Conservation (phyloP, 2,888 invertebrate species). For the Choreutis nemorana region DNA sequence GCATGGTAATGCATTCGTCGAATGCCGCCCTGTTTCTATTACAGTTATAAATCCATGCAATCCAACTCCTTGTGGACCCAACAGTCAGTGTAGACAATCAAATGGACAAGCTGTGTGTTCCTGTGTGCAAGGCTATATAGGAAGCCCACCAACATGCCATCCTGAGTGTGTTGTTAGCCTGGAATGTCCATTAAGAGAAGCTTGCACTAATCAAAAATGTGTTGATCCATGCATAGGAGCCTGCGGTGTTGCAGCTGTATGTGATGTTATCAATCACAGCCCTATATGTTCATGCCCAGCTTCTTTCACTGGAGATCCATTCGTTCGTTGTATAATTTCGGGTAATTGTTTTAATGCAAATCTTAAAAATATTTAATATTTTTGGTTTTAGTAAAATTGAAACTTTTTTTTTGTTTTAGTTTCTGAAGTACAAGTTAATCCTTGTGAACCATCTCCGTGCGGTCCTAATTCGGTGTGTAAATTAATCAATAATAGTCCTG, state of each 20-base stretch:
- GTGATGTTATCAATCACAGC: slow-evolving; percentile 78
- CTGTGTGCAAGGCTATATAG: slow-evolving; percentile 75
- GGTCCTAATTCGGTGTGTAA: slow-evolving; percentile 79
- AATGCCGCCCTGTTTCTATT: slow-evolving; percentile 57
- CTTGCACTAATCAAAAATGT: slow-evolving; percentile 79
- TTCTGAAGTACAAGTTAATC: slow-evolving; percentile 44
- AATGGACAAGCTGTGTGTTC: slow-evolving; percentile 77
- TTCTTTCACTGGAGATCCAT: slow-evolving; percentile 81
- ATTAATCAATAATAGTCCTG: slow-evolving; percentile 70
- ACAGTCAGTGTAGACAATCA: slow-evolving; percentile 76
- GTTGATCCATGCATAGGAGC: slow-evolving; percentile 79
- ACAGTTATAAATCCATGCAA: slow-evolving; percentile 69
- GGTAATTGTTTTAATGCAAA: slow-evolving; percentile 24
- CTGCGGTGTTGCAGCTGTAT: slow-evolving; percentile 77
- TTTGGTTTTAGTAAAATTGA: background rate
- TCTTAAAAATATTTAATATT: slow-evolving; percentile 7
- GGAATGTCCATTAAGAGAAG: slow-evolving; percentile 75
- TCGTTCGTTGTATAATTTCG: slow-evolving; percentile 69
- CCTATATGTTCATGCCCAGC: slow-evolving; percentile 78
- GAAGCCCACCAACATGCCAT: slow-evolving; percentile 78
- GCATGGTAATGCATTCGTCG: slow-evolving; percentile 73
- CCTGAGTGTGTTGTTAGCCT: slow-evolving; percentile 80
- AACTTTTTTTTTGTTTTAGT: slow-evolving; percentile 18
- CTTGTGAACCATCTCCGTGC: slow-evolving; percentile 79
- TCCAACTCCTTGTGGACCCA: slow-evolving; percentile 81